phyloP scores from a whole-genome alignment of 2,888 invertebrate species.

The Spialia ferax region DNA sequence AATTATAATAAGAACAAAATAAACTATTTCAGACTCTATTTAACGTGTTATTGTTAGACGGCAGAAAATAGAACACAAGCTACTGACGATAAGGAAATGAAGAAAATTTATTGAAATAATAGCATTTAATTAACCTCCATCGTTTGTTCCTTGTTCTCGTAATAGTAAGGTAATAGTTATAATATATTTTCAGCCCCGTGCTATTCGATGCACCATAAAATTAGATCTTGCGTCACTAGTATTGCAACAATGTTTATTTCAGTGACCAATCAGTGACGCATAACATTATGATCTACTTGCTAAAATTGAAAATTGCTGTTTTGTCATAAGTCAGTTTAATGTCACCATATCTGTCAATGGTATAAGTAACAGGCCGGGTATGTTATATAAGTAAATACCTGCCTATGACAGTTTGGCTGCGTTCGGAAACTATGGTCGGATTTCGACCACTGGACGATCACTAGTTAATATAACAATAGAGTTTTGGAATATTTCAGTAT shows the following conservation, averaged over 20 bases:
- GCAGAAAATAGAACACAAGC: neutral
- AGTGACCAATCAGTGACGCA: constrained; percentile 10
- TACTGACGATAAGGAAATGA: neutral
- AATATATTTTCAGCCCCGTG: neutral
- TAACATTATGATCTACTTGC: constrained; percentile 15
- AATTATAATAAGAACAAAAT: neutral
- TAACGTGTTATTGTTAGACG: neutral
- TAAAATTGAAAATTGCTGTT: constrained; percentile 24
- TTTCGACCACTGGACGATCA: no score
- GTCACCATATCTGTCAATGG: constrained; percentile 16
- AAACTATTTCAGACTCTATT: neutral
- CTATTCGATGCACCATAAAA: constrained; percentile 14
- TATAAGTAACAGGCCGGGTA: no score
- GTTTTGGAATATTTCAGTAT: neutral
- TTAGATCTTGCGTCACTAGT: constrained; percentile 19
- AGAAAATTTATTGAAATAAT: neutral
- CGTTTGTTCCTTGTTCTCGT: neutral
- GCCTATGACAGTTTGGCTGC: no score
- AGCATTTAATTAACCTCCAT: neutral
- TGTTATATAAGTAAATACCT: no score
- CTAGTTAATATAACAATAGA: no score
- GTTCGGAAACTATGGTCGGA: no score
- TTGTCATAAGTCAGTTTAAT: constrained; percentile 10
- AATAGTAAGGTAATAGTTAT: neutral
- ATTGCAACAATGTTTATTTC: constrained; percentile 24